A percentile compares a stretch with the other conserved stretches of the same genome.
Evolutionary conservation across 2,797 vertebrate species (phyloP).

Genomic region (Gastrophryne carolinensis): DNA sequence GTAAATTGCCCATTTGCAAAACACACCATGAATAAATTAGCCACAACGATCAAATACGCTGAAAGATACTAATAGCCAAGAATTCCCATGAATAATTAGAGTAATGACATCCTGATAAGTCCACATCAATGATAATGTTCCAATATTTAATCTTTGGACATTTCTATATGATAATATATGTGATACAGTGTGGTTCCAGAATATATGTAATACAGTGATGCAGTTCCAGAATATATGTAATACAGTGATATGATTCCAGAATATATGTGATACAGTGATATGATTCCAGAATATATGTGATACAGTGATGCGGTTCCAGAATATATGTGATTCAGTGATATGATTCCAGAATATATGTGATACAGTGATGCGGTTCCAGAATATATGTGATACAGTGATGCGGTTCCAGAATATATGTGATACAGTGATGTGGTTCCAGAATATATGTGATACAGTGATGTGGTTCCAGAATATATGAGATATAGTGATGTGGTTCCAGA

Average conservation of each 20-base stretch:
- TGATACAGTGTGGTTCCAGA: no score
- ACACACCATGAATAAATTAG: constrained; percentile 54
- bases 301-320: background rate
- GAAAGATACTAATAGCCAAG: constrained; percentile 32
- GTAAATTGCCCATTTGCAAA: constrained; percentile 70
- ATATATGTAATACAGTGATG: background rate
- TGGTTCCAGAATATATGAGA: no score
- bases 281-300: background rate
- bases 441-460: no score
- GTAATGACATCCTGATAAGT: constrained; percentile 53
- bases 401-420: no score
- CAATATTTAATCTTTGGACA: background rate
- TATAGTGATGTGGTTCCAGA: no score
- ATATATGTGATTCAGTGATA: no score
- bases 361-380: no score
- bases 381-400: no score
- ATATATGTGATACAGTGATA: background rate
- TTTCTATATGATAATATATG: background rate
- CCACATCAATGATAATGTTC: background rate
- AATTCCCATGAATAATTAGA: constrained; percentile 59
- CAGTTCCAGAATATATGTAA: background rate
- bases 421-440: no score
- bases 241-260: background rate
- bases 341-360: no score
- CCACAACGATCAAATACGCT: constrained; percentile 52